A percentile compares a stretch with the other conserved stretches of the same genome.
phyloP scores from a whole-genome alignment of 2,113 vertebrate genomes.

The Bombycilla garrulus region DNA sequence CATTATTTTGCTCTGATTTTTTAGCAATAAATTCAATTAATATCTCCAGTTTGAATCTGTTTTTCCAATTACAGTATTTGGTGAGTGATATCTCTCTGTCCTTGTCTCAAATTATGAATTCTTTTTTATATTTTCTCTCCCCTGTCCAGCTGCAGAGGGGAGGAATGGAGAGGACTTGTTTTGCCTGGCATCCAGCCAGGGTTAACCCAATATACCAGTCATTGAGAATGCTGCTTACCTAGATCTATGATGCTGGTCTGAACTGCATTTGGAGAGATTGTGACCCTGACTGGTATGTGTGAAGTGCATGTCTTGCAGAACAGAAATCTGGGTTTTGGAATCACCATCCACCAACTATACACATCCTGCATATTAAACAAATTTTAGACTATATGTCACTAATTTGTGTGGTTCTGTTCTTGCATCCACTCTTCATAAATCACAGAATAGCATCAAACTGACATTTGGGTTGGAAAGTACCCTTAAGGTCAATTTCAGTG shows the following conservation, averaged over 20 bases:
- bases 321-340: not conserved
- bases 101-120: not conserved
- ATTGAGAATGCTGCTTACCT: not conserved
- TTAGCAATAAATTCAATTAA: not conserved
- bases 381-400: not conserved
- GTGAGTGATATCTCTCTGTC: not conserved
- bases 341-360: not conserved
- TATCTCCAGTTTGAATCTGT: not conserved
- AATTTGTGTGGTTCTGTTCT: not conserved
- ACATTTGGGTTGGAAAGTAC: not conserved
- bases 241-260: not conserved
- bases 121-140: not conserved
- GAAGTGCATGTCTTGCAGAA: not conserved
- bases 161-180: not conserved
- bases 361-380: not conserved
- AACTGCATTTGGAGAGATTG: not conserved
- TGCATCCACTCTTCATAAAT: not conserved
- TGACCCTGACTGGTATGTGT: not conserved
- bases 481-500: not conserved
- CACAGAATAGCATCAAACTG: not conserved
- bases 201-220: not conserved
- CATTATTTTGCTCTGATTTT: not conserved
- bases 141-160: accelerated
- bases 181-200: not conserved
- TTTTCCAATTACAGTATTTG: not conserved